Evolutionary conservation across 35 echinoderm and acorn worm genomes (phyloP).

Genomic region (Patiria miniata): DNA sequence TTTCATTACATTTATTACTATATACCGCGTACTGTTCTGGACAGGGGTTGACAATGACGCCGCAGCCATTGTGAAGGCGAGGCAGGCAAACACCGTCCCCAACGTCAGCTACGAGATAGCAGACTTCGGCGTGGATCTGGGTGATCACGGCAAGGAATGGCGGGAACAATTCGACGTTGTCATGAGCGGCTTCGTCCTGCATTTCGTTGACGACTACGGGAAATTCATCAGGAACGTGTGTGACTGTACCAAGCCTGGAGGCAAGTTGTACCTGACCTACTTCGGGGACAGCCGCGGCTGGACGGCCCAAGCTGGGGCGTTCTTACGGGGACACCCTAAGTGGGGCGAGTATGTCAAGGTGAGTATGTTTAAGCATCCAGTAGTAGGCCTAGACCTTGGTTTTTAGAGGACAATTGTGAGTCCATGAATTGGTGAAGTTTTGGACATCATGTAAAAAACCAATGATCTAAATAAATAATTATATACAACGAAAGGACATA

Average conservation of each 20-base stretch:
- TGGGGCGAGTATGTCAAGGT: conserved; percentile 6
- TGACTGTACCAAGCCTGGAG: not conserved
- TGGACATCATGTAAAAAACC: too few species aligned
- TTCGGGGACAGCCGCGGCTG: conserved; percentile 1
- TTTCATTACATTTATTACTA: too few species aligned
- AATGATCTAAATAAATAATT: too few species aligned
- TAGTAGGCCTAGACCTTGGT: too few species aligned
- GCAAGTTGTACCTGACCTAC: not conserved
- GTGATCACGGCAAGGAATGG: not conserved
- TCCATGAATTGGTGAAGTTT: too few species aligned
- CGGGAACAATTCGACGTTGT: not conserved
- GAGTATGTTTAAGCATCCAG: not conserved
- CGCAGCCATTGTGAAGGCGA: not conserved
- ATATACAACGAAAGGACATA: too few species aligned
- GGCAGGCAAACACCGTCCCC: not conserved
- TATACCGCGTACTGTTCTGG: not conserved
- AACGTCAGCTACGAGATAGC: not conserved
- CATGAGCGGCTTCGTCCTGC: not conserved
- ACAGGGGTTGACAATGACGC: conserved; percentile 1
- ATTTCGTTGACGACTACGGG: not conserved
- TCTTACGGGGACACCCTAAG: not conserved
- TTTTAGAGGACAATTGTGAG: too few species aligned
- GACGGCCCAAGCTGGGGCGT: not conserved
- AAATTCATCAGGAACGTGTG: not conserved
- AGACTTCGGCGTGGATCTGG: not conserved